phyloP scores from a whole-genome alignment of 92 coral and sea anemone genomes.

The Ricordea florida region DNA sequence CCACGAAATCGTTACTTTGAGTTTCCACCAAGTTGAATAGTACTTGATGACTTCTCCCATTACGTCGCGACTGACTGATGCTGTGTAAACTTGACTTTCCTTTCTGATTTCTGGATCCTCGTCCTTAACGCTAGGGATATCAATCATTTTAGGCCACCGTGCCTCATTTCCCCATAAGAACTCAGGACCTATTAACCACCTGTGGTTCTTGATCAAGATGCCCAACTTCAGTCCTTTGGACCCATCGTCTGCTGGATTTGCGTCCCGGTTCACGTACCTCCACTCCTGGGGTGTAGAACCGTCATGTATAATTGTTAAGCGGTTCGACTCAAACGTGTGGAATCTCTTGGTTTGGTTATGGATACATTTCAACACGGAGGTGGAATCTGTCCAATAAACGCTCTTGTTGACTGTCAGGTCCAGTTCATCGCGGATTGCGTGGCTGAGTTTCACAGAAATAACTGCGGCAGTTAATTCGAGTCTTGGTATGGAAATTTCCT shows the following conservation, averaged over 20 bases:
- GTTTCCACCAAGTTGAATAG: slow-evolving; percentile 64
- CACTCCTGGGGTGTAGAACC: slow-evolving; percentile 37
- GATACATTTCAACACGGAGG: slow-evolving; percentile 42
- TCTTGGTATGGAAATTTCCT: slow-evolving; percentile 54
- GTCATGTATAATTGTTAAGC: slow-evolving; percentile 47
- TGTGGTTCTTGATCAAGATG: slow-evolving; percentile 30
- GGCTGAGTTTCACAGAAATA: slow-evolving; percentile 36
- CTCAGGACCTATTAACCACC: slow-evolving; percentile 63
- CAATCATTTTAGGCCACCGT: slow-evolving; percentile 19
- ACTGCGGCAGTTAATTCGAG: slow-evolving; percentile 32
- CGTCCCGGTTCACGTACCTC: slow-evolving; percentile 39
- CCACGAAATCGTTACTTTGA: slow-evolving; percentile 65
- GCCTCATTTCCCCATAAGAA: slow-evolving; percentile 51
- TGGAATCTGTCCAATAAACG: slow-evolving; percentile 61
- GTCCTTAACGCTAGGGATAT: slow-evolving; percentile 29
- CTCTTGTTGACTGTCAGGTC: slow-evolving; percentile 31
- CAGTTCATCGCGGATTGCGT: slow-evolving; percentile 26
- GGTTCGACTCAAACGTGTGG: slow-evolving; percentile 70
- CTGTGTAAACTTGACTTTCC: slow-evolving; percentile 39
- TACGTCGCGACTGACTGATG: neutral
- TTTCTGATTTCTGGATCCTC: slow-evolving; percentile 55
- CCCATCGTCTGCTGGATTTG: slow-evolving; percentile 63
- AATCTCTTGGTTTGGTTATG: slow-evolving; percentile 25
- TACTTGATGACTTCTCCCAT: slow-evolving; percentile 31
- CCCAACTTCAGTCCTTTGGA: slow-evolving; percentile 56